phyloP scores from a whole-genome alignment of 2,797 vertebrate species.

The Ambastaia sidthimunki region DNA sequence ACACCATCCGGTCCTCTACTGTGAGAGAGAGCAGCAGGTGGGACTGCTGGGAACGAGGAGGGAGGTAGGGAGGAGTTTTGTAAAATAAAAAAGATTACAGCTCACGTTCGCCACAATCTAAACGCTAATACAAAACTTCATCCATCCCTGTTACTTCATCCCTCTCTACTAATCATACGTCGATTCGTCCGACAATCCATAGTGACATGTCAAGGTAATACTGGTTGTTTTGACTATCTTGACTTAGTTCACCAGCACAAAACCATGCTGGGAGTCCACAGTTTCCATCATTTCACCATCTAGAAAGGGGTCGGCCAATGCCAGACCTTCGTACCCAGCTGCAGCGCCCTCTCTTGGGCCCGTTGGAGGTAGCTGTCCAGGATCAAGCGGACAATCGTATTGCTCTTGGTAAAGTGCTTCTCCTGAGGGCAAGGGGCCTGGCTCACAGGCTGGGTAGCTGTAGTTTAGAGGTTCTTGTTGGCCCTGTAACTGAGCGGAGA shows the following conservation, averaged over 20 bases:
- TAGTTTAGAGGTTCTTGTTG: slow-evolving; percentile 74
- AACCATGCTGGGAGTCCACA: slow-evolving; percentile 95
- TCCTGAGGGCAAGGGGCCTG: slow-evolving; percentile 63
- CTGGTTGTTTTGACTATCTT: slow-evolving; percentile 59
- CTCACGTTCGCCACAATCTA: slow-evolving; percentile 62
- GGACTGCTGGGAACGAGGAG: slow-evolving; percentile 66
- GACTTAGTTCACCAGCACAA: slow-evolving; percentile 92
- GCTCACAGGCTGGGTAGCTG: slow-evolving; percentile 80
- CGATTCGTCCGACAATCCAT: slow-evolving; percentile 51
- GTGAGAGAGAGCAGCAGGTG: slow-evolving; percentile 44
- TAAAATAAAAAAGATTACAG: slow-evolving; percentile 63
- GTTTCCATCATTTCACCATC: slow-evolving; percentile 99
- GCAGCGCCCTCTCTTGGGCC: slow-evolving; percentile 50
- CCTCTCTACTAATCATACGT: slow-evolving; percentile 51
- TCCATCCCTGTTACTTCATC: slow-evolving; percentile 62
- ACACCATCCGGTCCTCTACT: slow-evolving; percentile 31
- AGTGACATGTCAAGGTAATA: slow-evolving; percentile 68
- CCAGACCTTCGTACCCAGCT: slow-evolving; percentile 74
- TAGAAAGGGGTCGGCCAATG: slow-evolving; percentile 83
- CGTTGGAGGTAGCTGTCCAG: slow-evolving; percentile 61
- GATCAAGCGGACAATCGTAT: slow-evolving; percentile 81
- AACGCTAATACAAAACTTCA: slow-evolving; percentile 46
- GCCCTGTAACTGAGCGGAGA: slow-evolving; percentile 49
- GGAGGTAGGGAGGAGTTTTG: slow-evolving; percentile 69
- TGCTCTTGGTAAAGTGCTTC: slow-evolving; percentile 78